Evolutionary conservation across 2,113 vertebrate species (phyloP).

Genomic region (Macquaria australasica): DNA sequence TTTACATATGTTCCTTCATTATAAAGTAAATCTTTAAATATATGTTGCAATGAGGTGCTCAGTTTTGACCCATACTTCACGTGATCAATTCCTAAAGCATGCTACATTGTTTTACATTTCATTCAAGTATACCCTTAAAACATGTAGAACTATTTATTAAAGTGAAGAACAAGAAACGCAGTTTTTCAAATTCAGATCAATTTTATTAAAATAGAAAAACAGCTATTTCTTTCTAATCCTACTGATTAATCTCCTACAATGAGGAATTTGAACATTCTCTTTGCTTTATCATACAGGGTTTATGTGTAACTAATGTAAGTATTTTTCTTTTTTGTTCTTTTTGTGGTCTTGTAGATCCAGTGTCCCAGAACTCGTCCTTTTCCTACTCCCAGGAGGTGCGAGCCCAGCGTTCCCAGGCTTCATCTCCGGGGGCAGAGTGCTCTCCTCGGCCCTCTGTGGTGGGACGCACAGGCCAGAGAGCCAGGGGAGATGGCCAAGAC

Average conservation of each 20-base stretch:
- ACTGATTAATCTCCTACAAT: background rate
- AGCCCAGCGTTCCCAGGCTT: conserved; percentile 85
- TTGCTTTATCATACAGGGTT: background rate
- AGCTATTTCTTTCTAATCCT: background rate
- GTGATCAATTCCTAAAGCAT: background rate
- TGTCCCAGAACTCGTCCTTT: conserved; percentile 95
- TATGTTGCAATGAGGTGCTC: background rate
- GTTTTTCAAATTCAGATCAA: background rate
- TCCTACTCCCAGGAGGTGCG: conserved; percentile 89
- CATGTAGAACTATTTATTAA: background rate
- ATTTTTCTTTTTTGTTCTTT: background rate
- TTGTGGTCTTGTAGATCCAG: conserved; percentile 79
- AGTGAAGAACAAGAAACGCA: no score
- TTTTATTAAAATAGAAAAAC: background rate
- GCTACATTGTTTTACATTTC: background rate
- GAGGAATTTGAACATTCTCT: background rate
- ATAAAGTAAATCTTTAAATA: background rate
- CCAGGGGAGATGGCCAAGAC: conserved; percentile 95
- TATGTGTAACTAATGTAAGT: background rate
- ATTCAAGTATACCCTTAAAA: background rate
- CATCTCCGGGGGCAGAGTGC: conserved; percentile 88
- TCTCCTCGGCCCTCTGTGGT: conserved; percentile 93
- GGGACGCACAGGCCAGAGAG: conserved; percentile 91
- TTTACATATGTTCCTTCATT: background rate
- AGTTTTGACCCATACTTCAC: background rate